These are phyloP conservation scores for Poeciliopsis gracilis DNA, from an alignment of 2,797 vertebrate genomes.

Conservation along the genomic window DNA sequence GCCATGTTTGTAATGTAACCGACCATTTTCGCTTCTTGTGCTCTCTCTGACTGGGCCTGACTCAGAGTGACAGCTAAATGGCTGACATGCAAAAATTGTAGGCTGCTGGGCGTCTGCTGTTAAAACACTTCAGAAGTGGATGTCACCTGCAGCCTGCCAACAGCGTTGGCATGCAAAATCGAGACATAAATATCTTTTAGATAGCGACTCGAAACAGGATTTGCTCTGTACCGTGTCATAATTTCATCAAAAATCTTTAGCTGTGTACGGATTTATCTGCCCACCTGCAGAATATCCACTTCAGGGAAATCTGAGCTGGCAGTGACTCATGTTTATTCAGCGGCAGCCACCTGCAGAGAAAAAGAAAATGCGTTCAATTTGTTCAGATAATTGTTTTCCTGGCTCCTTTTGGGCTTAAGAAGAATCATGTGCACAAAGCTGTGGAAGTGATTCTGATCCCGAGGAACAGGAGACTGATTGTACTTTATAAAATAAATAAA, in stretches of 20 bases:
- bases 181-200: constrained; percentile 1
- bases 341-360: background rate
- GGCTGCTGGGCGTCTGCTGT: background rate
- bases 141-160: background rate
- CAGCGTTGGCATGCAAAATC: background rate
- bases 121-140: constrained; percentile 1
- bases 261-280: constrained; percentile 2
- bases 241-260: constrained; percentile 1
- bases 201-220: background rate
- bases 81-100: background rate
- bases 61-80: constrained; percentile 3
- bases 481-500: background rate
- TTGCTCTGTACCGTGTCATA: background rate
- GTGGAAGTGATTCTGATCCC: background rate
- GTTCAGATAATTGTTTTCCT: constrained; percentile 8
- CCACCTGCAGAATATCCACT: constrained; percentile 8
- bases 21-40: background rate
- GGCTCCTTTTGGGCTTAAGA: background rate
- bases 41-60: background rate
- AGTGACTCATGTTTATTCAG: constrained; percentile 8
- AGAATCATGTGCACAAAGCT: constrained; percentile 7
- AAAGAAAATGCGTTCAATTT: background rate
- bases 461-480: background rate
- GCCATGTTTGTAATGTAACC: background rate
- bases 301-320: constrained; percentile 5